Percentiles rank a stretch among this genome's conserved stretches.
Conservation (phyloP, 64 coral and sea anemone genomes). For the Pocillopora verrucosa region DNA sequence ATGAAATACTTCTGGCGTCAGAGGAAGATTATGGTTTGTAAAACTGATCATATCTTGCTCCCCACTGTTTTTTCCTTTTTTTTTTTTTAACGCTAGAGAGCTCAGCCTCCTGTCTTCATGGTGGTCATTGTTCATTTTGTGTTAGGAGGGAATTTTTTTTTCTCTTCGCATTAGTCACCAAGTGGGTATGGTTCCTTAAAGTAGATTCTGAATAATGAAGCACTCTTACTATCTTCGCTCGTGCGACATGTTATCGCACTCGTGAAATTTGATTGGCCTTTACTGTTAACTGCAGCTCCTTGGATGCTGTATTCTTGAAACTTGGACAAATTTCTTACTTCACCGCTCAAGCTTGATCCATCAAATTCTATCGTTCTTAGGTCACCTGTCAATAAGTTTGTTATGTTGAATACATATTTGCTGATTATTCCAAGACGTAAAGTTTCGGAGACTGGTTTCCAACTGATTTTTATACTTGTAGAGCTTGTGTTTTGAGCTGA, state of each 20-base stretch:
- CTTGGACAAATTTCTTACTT: constrained; percentile 2
- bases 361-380: neutral
- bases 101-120: no score
- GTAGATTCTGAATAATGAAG: no score
- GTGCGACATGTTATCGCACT: neutral
- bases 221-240: neutral
- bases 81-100: no score
- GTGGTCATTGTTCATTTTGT: no score
- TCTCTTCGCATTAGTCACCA: no score
- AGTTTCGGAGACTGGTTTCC: neutral
- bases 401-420: constrained; percentile 8
- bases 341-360: neutral
- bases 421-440: neutral
- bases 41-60: no score
- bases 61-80: no score
- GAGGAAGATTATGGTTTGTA: no score
- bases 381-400: neutral
- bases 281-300: constrained; percentile 10
- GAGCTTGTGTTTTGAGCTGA: neutral
- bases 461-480: neutral
- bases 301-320: neutral
- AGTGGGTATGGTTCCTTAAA: no score
- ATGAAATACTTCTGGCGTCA: no score
- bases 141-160: no score
- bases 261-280: constrained; percentile 26